Percentiles rank a stretch among this genome's conserved stretches.
Conservation (phyloP, 2,888 invertebrate genomes). For the Lepas anatifera region DNA sequence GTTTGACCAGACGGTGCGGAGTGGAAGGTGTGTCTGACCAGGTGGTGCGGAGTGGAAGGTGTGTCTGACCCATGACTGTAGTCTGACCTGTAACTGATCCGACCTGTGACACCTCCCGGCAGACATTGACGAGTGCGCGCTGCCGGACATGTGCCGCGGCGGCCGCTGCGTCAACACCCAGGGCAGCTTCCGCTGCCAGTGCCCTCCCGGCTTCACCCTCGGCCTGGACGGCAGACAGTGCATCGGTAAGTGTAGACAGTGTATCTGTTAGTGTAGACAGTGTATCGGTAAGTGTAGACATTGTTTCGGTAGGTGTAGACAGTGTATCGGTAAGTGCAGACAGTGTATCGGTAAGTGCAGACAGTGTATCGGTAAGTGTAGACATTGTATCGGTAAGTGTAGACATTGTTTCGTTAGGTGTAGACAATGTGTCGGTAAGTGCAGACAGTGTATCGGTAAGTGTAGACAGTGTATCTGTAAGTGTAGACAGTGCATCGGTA, state of each 20-base stretch:
- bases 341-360: background rate
- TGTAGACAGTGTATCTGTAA: background rate
- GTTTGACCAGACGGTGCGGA: too few species aligned
- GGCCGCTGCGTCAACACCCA: slow-evolving; percentile 55
- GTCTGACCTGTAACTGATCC: background rate
- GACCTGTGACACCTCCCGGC: slow-evolving; percentile 23
- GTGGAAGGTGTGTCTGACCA: too few species aligned
- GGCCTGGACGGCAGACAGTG: slow-evolving; percentile 68
- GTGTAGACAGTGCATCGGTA: too few species aligned
- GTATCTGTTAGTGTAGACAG: too few species aligned
- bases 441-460: background rate
- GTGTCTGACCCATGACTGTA: too few species aligned
- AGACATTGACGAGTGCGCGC: slow-evolving; percentile 57
- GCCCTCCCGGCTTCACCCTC: slow-evolving; percentile 50
- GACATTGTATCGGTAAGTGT: slow-evolving; percentile 18
- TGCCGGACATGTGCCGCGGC: slow-evolving; percentile 48
- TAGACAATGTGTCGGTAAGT: background rate
- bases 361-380: background rate
- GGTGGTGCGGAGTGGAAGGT: too few species aligned
- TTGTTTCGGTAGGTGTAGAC: too few species aligned
- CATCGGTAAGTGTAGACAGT: slow-evolving; percentile 48
- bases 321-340: background rate
- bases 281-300: too few species aligned
- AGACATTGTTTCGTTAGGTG: too few species aligned
- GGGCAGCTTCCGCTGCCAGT: slow-evolving; percentile 58